These are phyloP conservation scores for Thalassophryne amazonica DNA, from an alignment of 2,797 vertebrate genomes.

Conservation along the genomic window DNA sequence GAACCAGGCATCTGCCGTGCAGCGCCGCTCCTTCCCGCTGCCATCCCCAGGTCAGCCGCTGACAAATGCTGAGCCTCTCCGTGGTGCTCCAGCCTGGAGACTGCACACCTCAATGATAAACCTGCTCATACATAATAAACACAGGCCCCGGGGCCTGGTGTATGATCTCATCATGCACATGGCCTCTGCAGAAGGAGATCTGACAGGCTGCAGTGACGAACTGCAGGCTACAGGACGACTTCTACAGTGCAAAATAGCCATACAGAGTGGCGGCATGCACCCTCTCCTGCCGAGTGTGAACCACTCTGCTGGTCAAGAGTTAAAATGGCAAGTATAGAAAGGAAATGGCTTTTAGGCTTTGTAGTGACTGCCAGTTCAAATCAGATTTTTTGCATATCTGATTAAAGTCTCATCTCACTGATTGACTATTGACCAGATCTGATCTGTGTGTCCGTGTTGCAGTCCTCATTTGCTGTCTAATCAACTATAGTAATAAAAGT, in stretches of 20 bases:
- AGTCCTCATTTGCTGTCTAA: no score
- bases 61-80: conserved; percentile 37
- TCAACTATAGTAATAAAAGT: no score
- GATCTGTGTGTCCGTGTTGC: no score
- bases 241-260: conserved; percentile 49
- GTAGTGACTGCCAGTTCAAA: no score
- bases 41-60: conserved; percentile 32
- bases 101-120: conserved; percentile 55
- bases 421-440: no score
- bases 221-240: conserved; percentile 25
- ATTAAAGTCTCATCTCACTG: no score
- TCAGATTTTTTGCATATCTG: no score
- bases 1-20: conserved; percentile 35
- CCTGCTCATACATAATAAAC: conserved; percentile 71
- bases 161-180: conserved; percentile 65
- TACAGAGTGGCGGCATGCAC: conserved; percentile 42
- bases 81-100: conserved; percentile 41
- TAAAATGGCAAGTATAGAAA: no score
- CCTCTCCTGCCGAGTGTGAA: conserved; percentile 34
- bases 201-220: conserved; percentile 55
- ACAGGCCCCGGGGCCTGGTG: conserved; percentile 55
- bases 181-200: conserved; percentile 54
- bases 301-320: conserved; percentile 20
- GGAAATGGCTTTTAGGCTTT: no score
- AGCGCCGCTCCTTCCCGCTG: conserved; percentile 4